Base-by-base conservation (phyloP, 2,113 vertebrate species). In the Excalfactoria chinensis region DNA sequence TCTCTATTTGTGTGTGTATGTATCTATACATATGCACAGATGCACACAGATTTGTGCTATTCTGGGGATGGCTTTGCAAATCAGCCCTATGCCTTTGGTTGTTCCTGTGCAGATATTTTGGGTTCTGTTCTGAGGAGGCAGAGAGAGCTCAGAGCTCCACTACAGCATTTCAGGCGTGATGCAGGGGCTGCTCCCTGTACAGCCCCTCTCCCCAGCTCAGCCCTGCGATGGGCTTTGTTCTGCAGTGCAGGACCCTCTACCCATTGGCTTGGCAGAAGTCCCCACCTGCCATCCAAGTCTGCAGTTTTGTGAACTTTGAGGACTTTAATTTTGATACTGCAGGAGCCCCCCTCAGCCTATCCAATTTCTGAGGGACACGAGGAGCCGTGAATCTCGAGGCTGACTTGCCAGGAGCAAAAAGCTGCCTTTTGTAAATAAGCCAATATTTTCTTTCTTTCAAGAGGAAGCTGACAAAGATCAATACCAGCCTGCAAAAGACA, bases 381-480 rank as follows among this genome's bases (percentile, higher is more conserved):
- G 93, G 46, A 83, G 94, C 89, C 5, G 86, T 96, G 96, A 95
- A 96, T 96, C 95, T 95, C 63, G 71, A 49, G 93, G 69, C 93
- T 84, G 88, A 49, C 88, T 95, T 51, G 93, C 95, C 91, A 79
- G 94, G 76, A 96, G 97, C 94, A 89, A 78, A 94, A 93, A 93
- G 86, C 93, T 88, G 59, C 93, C 92, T 96, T 93, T 97, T 87
- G 97, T 95, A 96, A 97, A 97, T 96, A 97, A 97, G 96, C 95
- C 97, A 97, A 96, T 97, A 96, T 97, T 97, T 97, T 93, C 95
- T 96, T 95, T 96, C 94, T 97, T 96, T 91, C 91, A 88, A 91
- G 93, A 90, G 94, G 94, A 97, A 93, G 97, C 93, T 97, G 95
- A 96, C 95, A 96, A 96, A 97, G 97, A 97, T 97, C 97, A 96